phyloP scores from a whole-genome alignment of 2,888 invertebrate species.

The Neoaliturus tenellus region DNA sequence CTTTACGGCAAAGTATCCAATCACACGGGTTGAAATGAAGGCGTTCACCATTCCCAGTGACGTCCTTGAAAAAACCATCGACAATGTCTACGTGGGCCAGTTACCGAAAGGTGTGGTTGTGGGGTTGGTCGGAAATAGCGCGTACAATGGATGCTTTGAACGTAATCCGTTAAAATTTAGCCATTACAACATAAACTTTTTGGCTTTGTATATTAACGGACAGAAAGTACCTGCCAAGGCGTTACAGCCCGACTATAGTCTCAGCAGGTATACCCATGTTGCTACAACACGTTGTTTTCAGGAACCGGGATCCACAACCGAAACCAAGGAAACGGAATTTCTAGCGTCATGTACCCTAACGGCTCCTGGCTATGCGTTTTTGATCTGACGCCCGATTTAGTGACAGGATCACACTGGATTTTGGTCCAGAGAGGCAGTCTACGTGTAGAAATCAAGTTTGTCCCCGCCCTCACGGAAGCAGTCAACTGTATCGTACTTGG shows the following conservation, averaged over 20 bases:
- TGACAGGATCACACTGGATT: constrained; percentile 57
- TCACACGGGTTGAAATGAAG: constrained; percentile 65
- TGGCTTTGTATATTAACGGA: constrained; percentile 64
- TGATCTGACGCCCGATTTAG: constrained; percentile 67
- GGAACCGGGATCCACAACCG: not conserved
- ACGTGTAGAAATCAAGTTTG: constrained; percentile 60
- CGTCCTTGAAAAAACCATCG: constrained; percentile 49
- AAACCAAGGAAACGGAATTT: constrained; percentile 49
- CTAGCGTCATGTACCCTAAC: constrained; percentile 58
- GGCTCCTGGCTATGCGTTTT: constrained; percentile 66
- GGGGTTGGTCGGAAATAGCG: constrained; percentile 63
- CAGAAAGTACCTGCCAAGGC: constrained; percentile 60
- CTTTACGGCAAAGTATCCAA: constrained; percentile 65
- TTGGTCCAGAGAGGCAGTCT: constrained; percentile 50
- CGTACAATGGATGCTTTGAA: constrained; percentile 20
- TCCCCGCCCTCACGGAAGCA: constrained; percentile 59
- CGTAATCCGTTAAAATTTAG: constrained; percentile 58
- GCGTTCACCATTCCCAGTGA: constrained; percentile 63
- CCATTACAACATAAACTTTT: constrained; percentile 60
- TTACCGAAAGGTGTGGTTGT: constrained; percentile 68
- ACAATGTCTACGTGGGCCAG: constrained; percentile 68
- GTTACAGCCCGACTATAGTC: constrained; percentile 59
- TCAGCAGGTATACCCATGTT: not conserved
- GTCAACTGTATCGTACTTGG: constrained; percentile 67
- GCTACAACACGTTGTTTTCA: constrained; percentile 11